Conservation (phyloP, 64 coral and sea anemone species). For the Actinia equina region DNA sequence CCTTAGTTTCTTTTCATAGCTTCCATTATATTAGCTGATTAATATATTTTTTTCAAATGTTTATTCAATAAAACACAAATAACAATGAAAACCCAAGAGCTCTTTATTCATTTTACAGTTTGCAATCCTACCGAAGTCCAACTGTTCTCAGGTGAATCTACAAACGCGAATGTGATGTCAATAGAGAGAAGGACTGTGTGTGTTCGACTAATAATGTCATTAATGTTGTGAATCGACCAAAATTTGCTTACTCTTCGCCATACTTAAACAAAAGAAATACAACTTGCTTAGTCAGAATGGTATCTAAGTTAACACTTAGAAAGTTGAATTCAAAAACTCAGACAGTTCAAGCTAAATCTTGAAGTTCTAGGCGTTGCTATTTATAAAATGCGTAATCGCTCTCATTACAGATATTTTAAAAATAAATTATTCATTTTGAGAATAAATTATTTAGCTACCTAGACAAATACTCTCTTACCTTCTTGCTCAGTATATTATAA, state of each 20-base stretch:
- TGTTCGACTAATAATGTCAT: not conserved
- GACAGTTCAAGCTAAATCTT: too few relatives aligned
- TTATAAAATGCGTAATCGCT: too few relatives aligned
- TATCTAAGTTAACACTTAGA: not conserved
- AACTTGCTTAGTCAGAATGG: not conserved
- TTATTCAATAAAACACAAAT: not conserved
- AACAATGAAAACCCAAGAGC: not conserved
- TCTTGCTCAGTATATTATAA: too few relatives aligned
- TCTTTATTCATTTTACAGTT: not conserved
- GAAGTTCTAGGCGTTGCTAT: too few relatives aligned
- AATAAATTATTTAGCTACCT: too few relatives aligned
- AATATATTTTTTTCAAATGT: conserved; percentile 4
- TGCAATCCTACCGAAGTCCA: not conserved
- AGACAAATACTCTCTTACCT: too few relatives aligned
- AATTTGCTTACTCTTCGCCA: not conserved
- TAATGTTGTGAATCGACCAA: not conserved
- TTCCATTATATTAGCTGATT: not conserved
- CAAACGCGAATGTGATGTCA: not conserved
- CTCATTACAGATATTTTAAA: too few relatives aligned
- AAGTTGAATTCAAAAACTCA: too few relatives aligned
- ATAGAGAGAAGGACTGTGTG: not conserved
- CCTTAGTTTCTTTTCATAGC: not conserved
- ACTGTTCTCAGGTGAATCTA: conserved; percentile 17
- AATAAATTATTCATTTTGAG: too few relatives aligned
- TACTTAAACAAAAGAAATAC: not conserved